Evolutionary conservation across 2,888 invertebrate species (phyloP), one percentile per base, ranked within the genome.

Genomic region (Agrilus mali): DNA sequence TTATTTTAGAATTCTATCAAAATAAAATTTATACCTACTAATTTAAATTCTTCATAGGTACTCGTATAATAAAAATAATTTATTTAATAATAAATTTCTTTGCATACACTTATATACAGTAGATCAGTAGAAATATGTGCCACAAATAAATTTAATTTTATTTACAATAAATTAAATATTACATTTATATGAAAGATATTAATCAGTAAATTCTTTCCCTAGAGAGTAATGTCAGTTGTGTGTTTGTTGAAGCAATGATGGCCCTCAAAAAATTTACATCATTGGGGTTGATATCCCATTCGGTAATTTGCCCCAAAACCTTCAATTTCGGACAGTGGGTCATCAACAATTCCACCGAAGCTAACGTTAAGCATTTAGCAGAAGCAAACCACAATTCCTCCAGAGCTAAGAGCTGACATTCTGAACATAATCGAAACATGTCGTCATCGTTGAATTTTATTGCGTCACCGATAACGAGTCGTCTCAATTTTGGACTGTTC

Each of bases 341-440:
- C 74, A 81, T 79, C 36, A 82, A 63, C 10, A 80, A 61, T 66
- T 82, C 78, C 36, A 82, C 77, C 0, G 79, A 73, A 41, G 73
- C 72, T 4, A 70, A 61, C 0, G 81, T 78, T 22, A 82, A 65
- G 39, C 75, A 74, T 7, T 77, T 75, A 0, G 82, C 82, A 55
- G 76, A 71, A 2, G 80, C 79, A 51, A 82, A 78, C 79, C 81
- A 80, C 44, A 82, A 66, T 45, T 78, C 76, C 66, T 82, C 81
- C 35, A 82, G 65, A 46, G 71, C 63, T 31, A 71, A 66, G 55
- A 82, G 78, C 51, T 77, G 75, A 59, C 77, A 70, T 40, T 80
- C 75, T 14, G 76, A 75, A 50, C 81, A 71, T 59, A 82, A 71
- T 57, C 81, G 78, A 66, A 53, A 74, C 57, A 82, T 72, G 60